Percentiles rank a stretch among this genome's conserved stretches.
Conservation (phyloP, 1,140 invertebrate genomes). For the Apocrypta bakeri region DNA sequence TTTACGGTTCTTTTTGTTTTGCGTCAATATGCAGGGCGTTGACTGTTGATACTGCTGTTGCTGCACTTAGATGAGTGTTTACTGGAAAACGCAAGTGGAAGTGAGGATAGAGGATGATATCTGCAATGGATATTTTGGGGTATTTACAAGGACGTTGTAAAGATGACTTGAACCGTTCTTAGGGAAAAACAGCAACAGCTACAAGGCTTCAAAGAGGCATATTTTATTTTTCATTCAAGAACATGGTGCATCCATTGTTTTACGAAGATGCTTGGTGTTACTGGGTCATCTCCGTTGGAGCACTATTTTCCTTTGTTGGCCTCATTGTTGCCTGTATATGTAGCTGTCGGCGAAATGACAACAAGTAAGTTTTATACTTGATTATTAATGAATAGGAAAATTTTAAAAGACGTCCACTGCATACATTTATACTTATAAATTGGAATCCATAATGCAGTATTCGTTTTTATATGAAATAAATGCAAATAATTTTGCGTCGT, state of each 20-base stretch:
- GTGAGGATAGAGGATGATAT: not conserved
- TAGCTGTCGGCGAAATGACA: slow-evolving; percentile 69
- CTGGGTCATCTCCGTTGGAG: slow-evolving; percentile 67
- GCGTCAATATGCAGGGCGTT: slow-evolving; percentile 37
- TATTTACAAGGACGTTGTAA: not conserved
- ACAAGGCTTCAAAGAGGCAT: slow-evolving; percentile 24
- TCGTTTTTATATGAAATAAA: not conserved
- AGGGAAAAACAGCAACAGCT: not conserved
- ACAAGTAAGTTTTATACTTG: slow-evolving; percentile 62
- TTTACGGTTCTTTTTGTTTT: not conserved
- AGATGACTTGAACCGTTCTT: slow-evolving; percentile 30
- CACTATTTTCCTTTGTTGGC: slow-evolving; percentile 67
- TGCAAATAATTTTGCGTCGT: not conserved
- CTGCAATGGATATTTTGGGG: not conserved
- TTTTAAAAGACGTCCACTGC: not conserved
- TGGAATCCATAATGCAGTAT: not conserved
- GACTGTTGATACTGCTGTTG: not conserved
- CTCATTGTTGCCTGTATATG: slow-evolving; percentile 70
- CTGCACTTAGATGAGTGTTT: slow-evolving; percentile 16
- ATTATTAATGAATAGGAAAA: not conserved
- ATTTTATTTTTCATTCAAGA: slow-evolving; percentile 34
- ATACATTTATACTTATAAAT: not conserved
- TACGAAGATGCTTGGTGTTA: slow-evolving; percentile 66
- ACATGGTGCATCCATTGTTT: slow-evolving; percentile 61
- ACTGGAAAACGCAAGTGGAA: not conserved